Percentiles rank a stretch among this genome's conserved stretches.
These are phyloP conservation scores for Varroa destructor DNA, from an alignment of 1,140 invertebrate species.

Conservation along the genomic window DNA sequence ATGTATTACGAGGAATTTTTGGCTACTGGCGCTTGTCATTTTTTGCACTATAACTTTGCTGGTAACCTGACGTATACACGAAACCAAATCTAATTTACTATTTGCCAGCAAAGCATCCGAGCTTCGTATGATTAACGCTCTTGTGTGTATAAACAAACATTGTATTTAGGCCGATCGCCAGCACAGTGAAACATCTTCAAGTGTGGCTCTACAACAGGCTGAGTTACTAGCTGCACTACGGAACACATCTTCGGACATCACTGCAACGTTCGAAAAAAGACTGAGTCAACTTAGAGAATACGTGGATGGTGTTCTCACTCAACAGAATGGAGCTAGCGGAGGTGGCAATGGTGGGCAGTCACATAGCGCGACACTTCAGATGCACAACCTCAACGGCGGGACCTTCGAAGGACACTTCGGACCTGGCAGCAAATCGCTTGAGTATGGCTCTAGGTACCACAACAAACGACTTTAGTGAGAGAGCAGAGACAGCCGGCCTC, in stretches of 20 bases:
- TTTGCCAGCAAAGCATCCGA: no score
- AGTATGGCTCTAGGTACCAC: constrained; percentile 28
- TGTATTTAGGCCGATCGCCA: constrained; percentile 17
- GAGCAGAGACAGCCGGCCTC: constrained; percentile 4
- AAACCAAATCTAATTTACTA: no score
- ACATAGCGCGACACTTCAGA: not conserved
- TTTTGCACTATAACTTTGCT: no score
- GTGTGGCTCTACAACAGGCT: constrained; percentile 9
- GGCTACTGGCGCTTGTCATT: no score
- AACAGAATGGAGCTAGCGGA: not conserved
- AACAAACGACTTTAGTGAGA: constrained; percentile 23
- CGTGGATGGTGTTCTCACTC: constrained; percentile 15
- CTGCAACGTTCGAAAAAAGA: constrained; percentile 13
- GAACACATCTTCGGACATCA: constrained; percentile 18
- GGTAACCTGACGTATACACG: no score
- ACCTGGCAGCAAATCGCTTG: constrained; percentile 19
- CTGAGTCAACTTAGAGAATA: constrained; percentile 16
- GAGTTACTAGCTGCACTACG: constrained; percentile 7
- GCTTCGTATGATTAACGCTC: not conserved
- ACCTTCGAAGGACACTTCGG: constrained; percentile 22
- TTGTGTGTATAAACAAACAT: no score
- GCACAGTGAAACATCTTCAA: constrained; percentile 9
- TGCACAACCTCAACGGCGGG: constrained; percentile 6
- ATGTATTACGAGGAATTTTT: not conserved
- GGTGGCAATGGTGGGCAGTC: not conserved